These are phyloP conservation scores for Clarias laeviceps DNA, from an alignment of 2,797 vertebrate species.

Conservation along the genomic window DNA sequence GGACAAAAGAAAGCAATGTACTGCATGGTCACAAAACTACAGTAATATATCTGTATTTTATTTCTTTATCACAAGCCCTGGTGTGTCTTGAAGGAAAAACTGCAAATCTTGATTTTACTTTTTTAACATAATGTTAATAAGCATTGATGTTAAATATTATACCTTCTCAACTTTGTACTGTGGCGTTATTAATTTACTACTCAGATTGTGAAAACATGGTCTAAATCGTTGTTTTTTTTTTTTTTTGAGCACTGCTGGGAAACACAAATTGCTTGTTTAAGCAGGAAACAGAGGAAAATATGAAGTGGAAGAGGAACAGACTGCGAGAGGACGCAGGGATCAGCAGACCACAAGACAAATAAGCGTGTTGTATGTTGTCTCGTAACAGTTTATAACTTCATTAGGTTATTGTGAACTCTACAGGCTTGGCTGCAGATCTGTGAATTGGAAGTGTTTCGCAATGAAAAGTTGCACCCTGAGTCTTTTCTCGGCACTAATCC, in stretches of 20 bases:
- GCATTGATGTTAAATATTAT: not conserved
- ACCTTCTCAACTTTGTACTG: not conserved
- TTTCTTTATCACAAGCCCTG: conserved; percentile 3
- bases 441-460: not conserved
- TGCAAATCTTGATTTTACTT: not conserved
- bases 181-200: not conserved
- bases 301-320: conserved; percentile 50
- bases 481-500: not conserved
- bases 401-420: not conserved
- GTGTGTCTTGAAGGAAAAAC: not conserved
- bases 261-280: conserved; percentile 49
- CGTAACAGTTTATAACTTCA: not conserved
- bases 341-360: not conserved
- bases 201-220: conserved; percentile 38
- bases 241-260: conserved; percentile 41
- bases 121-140: not conserved
- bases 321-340: not conserved
- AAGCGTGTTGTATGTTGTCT: not conserved
- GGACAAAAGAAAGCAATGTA: not conserved
- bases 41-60: not conserved
- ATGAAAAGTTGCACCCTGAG: not conserved
- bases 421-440: not conserved
- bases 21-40: not conserved
- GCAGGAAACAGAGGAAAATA: conserved; percentile 39
- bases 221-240: conserved; percentile 30